Conservation (phyloP, 2,888 invertebrate species). For the Thyatira batis region DNA sequence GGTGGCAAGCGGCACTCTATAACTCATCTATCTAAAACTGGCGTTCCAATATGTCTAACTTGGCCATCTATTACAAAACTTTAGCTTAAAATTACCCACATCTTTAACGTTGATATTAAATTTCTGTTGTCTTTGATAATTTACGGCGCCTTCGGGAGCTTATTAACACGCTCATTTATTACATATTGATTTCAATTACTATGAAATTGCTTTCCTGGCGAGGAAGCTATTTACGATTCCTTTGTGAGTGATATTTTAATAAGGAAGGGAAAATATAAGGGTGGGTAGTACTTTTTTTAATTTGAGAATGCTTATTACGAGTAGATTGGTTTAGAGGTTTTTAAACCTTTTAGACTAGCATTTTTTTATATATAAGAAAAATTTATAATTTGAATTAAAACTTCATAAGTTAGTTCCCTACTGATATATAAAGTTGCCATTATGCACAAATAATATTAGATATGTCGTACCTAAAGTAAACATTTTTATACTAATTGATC, state of each 20-base stretch:
- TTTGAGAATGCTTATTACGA: no score
- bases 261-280: no score
- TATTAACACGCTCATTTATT: slow-evolving; percentile 53
- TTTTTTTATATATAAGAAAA: no score
- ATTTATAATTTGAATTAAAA: no score
- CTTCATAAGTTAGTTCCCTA: no score
- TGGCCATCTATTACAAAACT: slow-evolving; percentile 75
- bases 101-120: slow-evolving; percentile 74
- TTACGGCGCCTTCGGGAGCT: slow-evolving; percentile 57
- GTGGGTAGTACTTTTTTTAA: no score
- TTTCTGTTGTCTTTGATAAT: slow-evolving; percentile 73
- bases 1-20: slow-evolving; percentile 60
- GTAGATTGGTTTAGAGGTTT: no score
- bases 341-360: no score
- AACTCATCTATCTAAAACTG: slow-evolving; percentile 56
- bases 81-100: slow-evolving; percentile 69
- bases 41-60: slow-evolving; percentile 58
- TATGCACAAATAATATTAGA: no score
- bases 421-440: no score
- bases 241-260: slow-evolving; percentile 5
- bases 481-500: no score
- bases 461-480: no score
- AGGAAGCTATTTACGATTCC: slow-evolving; percentile 1
- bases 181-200: slow-evolving; percentile 43
- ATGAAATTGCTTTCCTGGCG: slow-evolving; percentile 23